Evolutionary conservation across 2,888 invertebrate genomes (phyloP).

Genomic region (Limnephilus lunatus): DNA sequence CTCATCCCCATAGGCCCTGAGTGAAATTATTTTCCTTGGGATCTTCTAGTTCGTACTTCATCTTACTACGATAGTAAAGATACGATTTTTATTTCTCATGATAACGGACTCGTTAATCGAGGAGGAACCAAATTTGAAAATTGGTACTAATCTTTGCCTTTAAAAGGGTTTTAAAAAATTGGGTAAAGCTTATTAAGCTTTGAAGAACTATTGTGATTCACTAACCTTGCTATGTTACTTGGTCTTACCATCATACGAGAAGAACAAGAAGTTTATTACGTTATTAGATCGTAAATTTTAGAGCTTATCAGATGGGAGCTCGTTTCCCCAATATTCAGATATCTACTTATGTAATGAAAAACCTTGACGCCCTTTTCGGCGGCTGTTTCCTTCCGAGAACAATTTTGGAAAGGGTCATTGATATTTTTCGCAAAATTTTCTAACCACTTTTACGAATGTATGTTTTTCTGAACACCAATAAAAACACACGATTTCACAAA

Average conservation of each 20-base stretch:
- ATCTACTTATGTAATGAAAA: background rate
- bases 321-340: background rate
- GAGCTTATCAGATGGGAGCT: background rate
- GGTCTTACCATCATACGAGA: background rate
- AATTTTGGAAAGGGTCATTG: background rate
- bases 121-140: too few species aligned
- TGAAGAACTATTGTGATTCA: background rate
- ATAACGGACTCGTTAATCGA: too few species aligned
- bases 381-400: background rate
- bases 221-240: background rate
- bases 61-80: too few species aligned
- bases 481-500: background rate
- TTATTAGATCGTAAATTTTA: background rate
- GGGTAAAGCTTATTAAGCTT: background rate
- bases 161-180: background rate
- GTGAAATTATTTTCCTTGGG: too few species aligned
- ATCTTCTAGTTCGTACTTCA: too few species aligned
- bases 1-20: too few species aligned
- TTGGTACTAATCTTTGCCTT: background rate
- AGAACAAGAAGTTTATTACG: background rate
- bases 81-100: too few species aligned
- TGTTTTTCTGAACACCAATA: constrained; percentile 2
- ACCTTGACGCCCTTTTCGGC: background rate
- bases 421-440: background rate
- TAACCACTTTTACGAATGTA: background rate